Evolutionary conservation across 2,113 vertebrate species (phyloP).

Genomic region (Anoura caudifer): DNA sequence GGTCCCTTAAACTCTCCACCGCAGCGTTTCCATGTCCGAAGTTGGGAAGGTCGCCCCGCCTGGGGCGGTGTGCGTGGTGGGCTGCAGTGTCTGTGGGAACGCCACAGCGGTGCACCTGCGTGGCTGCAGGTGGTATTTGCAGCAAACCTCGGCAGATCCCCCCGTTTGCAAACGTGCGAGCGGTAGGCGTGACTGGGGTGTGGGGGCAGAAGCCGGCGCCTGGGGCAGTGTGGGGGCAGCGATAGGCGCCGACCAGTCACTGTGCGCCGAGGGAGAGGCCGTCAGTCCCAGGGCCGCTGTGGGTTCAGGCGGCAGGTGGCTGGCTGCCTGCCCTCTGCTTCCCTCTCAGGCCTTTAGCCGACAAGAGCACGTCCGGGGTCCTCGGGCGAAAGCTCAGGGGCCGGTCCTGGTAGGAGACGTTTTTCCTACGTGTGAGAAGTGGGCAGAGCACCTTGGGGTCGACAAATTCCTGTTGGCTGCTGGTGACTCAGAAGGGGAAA

Average conservation of each 20-base stretch:
- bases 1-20: too few species aligned
- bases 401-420: neutral
- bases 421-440: neutral
- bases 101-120: too few species aligned
- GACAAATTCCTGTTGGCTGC: neutral
- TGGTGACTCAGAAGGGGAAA: neutral
- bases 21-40: too few species aligned
- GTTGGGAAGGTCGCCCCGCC: too few species aligned
- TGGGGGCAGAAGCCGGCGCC: neutral
- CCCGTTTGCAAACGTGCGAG: neutral
- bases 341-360: neutral
- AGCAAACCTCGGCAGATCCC: neutral
- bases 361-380: rapidly evolving
- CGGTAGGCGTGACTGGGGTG: neutral
- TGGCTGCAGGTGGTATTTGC: too few species aligned
- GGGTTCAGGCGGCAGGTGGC: neutral
- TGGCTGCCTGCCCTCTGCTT: rapidly evolving
- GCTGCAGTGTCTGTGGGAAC: too few species aligned
- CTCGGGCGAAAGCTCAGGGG: too few species aligned
- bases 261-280: rapidly evolving
- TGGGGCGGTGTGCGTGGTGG: too few species aligned
- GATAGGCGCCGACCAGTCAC: too few species aligned
- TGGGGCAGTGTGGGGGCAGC: neutral
- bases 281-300: rapidly evolving
- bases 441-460: neutral